Evolutionary conservation across 2,797 vertebrate genomes (phyloP).

Genomic region (Halcyon smyrnensis): DNA sequence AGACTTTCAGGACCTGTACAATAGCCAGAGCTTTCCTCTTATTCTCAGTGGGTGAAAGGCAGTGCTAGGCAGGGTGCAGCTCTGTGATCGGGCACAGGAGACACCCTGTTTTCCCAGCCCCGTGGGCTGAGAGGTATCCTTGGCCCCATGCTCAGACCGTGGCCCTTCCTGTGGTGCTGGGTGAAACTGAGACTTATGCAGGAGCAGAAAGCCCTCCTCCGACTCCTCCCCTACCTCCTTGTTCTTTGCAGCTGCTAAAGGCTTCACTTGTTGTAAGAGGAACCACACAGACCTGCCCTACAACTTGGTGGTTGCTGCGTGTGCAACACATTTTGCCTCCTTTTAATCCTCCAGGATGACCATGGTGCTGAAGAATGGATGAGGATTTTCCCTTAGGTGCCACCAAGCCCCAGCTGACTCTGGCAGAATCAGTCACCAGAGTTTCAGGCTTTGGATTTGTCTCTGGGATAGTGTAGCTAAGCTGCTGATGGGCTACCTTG

Average conservation of each 20-base stretch:
- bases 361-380: neutral
- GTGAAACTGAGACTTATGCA: neutral
- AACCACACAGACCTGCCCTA: neutral
- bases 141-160: accelerated
- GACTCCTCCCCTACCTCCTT: neutral
- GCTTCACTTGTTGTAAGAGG: accelerated
- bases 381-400: neutral
- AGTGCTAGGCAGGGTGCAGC: neutral
- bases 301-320: neutral
- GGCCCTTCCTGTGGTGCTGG: accelerated
- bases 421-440: neutral
- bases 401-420: neutral
- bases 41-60: neutral
- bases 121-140: accelerated
- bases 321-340: neutral
- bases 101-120: neutral
- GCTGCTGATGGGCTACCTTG: neutral
- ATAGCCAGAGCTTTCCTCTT: neutral
- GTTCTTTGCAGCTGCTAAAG: neutral
- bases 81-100: neutral
- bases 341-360: neutral
- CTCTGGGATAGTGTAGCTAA: neutral
- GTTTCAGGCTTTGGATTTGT: neutral
- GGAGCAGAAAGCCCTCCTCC: neutral
- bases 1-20: constrained; percentile 40